Conservation (phyloP, 2,797 vertebrate genomes). For the Chelonia mydas region DNA sequence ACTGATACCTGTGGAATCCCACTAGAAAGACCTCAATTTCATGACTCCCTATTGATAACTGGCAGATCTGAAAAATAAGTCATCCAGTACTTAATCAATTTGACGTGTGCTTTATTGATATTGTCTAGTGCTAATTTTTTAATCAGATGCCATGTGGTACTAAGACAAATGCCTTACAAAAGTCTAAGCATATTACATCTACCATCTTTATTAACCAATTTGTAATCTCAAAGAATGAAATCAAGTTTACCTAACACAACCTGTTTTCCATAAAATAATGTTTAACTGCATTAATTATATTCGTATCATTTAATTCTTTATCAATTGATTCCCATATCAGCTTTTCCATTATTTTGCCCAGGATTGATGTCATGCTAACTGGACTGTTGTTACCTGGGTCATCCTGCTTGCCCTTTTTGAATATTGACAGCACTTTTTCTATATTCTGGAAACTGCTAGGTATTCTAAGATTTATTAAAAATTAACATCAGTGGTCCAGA, state of each 20-base stretch:
- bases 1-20: not conserved
- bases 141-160: not conserved
- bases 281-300: constrained; percentile 2
- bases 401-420: constrained; percentile 4
- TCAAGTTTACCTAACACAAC: not conserved
- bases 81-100: not conserved
- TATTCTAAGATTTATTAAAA: constrained; percentile 28
- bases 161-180: accelerated
- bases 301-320: not conserved
- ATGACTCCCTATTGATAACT: not conserved
- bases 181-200: not conserved
- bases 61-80: no score
- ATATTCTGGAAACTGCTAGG: constrained; percentile 16
- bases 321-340: not conserved
- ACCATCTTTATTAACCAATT: not conserved
- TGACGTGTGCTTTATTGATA: not conserved
- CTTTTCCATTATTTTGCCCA: constrained; percentile 23
- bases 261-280: not conserved
- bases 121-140: not conserved
- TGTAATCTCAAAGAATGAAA: not conserved
- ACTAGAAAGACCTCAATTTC: not conserved
- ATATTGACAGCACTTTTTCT: constrained; percentile 7
- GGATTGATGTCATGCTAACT: not conserved
- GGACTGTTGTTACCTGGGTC: constrained; percentile 23
- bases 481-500: not conserved